Evolutionary conservation across 2,797 vertebrate species (phyloP).

Genomic region (Rachycentron canadum): DNA sequence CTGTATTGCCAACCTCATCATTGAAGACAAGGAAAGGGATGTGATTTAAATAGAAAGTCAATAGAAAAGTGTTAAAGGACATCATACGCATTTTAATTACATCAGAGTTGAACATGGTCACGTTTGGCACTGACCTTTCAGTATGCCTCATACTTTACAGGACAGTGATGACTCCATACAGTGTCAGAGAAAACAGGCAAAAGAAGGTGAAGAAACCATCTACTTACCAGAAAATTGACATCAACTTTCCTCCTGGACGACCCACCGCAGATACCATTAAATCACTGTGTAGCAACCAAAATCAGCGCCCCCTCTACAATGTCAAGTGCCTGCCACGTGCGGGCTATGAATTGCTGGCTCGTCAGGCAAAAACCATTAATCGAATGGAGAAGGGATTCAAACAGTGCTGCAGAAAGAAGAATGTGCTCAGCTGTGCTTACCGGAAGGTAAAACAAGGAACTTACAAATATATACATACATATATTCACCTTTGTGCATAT

Average conservation of each 20-base stretch:
- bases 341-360: constrained; percentile 66
- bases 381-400: constrained; percentile 78
- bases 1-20: not conserved
- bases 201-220: constrained; percentile 5
- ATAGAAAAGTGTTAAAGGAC: not conserved
- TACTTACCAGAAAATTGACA: constrained; percentile 32
- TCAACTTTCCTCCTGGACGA: constrained; percentile 82
- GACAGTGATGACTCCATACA: not conserved
- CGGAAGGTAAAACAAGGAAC: constrained; percentile 68
- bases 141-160: constrained; percentile 58
- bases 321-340: constrained; percentile 66
- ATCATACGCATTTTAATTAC: too few species aligned
- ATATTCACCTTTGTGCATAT: not conserved
- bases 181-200: not conserved
- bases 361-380: constrained; percentile 78
- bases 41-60: too few species aligned
- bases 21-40: not conserved
- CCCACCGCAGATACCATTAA: constrained; percentile 72
- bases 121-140: constrained; percentile 15
- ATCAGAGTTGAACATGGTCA: not conserved
- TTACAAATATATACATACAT: not conserved
- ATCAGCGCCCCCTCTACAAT: constrained; percentile 67
- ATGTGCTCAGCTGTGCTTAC: constrained; percentile 70
- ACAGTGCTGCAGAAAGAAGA: constrained; percentile 80
- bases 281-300: constrained; percentile 70